Evolutionary conservation across 2,113 vertebrate genomes (phyloP).

Genomic region (Naja naja): DNA sequence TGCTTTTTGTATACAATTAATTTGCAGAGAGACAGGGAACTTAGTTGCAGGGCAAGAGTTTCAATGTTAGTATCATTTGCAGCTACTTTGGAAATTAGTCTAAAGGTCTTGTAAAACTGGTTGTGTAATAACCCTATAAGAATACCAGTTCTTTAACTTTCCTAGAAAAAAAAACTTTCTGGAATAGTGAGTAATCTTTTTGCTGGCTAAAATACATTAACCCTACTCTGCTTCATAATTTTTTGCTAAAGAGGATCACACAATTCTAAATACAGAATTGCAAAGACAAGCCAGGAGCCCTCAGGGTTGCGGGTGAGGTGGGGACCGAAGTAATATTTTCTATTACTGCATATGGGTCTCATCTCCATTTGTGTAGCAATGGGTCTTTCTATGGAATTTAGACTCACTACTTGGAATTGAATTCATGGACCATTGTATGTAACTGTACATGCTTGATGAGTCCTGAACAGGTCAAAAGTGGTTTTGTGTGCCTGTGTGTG

Average conservation of each 20-base stretch:
- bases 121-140: neutral
- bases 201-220: neutral
- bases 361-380: neutral
- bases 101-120: neutral
- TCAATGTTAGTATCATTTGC: neutral
- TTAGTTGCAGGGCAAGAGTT: neutral
- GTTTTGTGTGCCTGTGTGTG: neutral
- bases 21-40: neutral
- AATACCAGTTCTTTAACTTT: neutral
- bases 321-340: neutral
- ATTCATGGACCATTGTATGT: neutral
- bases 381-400: neutral
- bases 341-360: slow-evolving; percentile 1
- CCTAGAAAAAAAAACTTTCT: neutral
- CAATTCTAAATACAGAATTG: neutral
- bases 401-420: neutral
- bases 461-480: neutral
- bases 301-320: neutral
- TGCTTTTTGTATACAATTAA: neutral
- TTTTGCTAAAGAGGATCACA: neutral
- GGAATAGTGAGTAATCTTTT: neutral
- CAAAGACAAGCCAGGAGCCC: neutral
- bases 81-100: neutral
- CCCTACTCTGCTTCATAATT: neutral
- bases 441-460: neutral